phyloP scores from a whole-genome alignment of 1,140 invertebrate species.

The Kradibia gibbosae region DNA sequence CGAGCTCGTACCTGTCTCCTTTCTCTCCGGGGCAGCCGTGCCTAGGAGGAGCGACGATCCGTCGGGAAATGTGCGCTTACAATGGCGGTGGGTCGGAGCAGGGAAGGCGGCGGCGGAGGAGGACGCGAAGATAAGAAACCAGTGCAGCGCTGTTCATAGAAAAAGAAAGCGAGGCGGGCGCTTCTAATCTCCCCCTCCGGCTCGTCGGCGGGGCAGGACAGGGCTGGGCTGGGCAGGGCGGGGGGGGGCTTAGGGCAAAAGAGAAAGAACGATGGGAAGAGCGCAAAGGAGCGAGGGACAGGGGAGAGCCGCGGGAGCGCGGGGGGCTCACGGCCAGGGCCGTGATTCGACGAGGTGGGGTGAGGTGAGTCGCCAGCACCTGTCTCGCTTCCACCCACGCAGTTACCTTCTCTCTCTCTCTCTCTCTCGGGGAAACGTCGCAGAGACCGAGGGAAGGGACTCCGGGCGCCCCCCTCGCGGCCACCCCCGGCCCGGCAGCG shows the following conservation, averaged over 20 bases:
- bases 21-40: constrained; percentile 25
- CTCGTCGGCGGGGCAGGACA: not conserved
- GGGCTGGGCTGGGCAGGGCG: too few relatives aligned
- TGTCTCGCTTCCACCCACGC: constrained; percentile 34
- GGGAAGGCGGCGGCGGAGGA: not conserved
- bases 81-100: not conserved
- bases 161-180: constrained; percentile 37
- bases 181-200: constrained; percentile 21
- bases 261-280: too few relatives aligned
- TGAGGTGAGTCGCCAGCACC: not conserved
- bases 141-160: constrained; percentile 10
- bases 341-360: too few relatives aligned
- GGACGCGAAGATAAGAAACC: constrained; percentile 14
- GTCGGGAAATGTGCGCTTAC: too few relatives aligned
- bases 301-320: not conserved
- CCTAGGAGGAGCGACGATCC: not conserved
- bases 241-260: too few relatives aligned
- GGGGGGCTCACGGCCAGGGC: too few relatives aligned
- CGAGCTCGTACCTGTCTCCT: constrained; percentile 20
- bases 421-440: not conserved
- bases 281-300: not conserved
- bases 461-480: not conserved
- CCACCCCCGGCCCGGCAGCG: not conserved
- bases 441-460: not conserved
- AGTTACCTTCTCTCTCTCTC: not conserved